Evolutionary conservation across 64 coral and sea anemone species (phyloP), one percentile per base, ranked within the genome.

Genomic region (Exaiptasia diaphana): DNA sequence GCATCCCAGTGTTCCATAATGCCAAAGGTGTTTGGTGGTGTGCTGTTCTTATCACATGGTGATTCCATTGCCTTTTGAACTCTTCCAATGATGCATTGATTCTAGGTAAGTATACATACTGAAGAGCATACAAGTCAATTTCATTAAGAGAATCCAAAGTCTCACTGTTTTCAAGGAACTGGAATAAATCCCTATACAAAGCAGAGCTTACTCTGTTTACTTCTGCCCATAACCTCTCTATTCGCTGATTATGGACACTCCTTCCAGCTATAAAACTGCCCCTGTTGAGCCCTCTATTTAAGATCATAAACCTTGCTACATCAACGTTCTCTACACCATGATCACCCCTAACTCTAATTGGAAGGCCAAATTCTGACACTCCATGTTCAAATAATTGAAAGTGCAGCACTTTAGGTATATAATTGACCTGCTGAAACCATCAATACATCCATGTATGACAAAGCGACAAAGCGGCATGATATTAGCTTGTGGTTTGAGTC

Each of bases 401-500:
- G 30, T 60, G 52, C 50, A 61, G 25, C 75, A 79, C 40, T 78
- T 78, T n/a, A 78, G 55, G 58, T 78, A 78, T 60, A 78, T 32
- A n/a, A 78, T 60, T 37, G 77, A 54, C 54, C 57, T 67, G 25
- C 77, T 81, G 41, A 64, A 64, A 38, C 58, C 77, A 67, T 81
- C 59, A 41, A 81, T 81, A 58, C 77, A 81, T 46, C 59, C 77
- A 64, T 81, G 77, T 38, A 81, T 81, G 38, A 81, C 41, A 28
- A 63, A 67, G 49, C 77, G 49, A 34, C 41, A 28, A 63, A 67
- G 49, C 77, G 49, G 35, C 57, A 64, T 62, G 77, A 64, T 24
- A 49, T 80, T 36, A 81, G 77, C 38, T 65, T 65, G 54, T 81
- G 77, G 38, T 81, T 81, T 33, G 58, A 81, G 24, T 81, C 77